phyloP scores from a whole-genome alignment of 2,888 invertebrate species.

The Agonopterix alstromeriana region DNA sequence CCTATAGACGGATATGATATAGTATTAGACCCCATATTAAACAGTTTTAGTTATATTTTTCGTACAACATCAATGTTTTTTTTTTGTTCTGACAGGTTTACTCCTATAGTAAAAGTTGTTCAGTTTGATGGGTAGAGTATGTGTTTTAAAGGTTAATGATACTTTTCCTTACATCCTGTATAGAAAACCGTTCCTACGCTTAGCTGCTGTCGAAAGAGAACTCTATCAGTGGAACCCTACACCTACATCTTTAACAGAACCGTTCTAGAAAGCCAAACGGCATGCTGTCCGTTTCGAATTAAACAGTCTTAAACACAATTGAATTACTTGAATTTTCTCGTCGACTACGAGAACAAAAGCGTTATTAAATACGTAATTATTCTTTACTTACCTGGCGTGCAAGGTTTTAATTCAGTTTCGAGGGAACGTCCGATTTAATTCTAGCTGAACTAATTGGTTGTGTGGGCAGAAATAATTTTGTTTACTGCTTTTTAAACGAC shows the following conservation, averaged over 20 bases:
- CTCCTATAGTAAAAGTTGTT: too few relatives aligned
- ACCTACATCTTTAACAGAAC: constrained; percentile 25
- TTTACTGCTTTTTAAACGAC: constrained; percentile 73
- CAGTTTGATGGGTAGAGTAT: too few relatives aligned
- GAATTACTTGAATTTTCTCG: constrained; percentile 75
- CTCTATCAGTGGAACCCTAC: constrained; percentile 13
- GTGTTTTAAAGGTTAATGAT: too few relatives aligned
- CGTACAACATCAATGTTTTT: too few relatives aligned
- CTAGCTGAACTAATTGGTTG: constrained; percentile 73
- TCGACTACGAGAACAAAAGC: constrained; percentile 71
- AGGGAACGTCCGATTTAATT: constrained; percentile 67
- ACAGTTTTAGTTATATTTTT: too few relatives aligned
- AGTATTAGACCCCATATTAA: too few relatives aligned
- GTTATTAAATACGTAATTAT: constrained; percentile 77
- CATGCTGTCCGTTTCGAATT: constrained; percentile 57
- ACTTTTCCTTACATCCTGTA: too few relatives aligned
- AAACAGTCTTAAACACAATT: constrained; percentile 73
- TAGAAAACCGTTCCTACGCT: too few relatives aligned
- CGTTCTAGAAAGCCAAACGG: constrained; percentile 56
- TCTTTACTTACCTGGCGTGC: constrained; percentile 72
- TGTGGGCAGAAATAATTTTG: constrained; percentile 73
- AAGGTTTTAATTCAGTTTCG: constrained; percentile 57
- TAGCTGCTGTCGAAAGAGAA: too few relatives aligned
- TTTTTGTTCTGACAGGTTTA: too few relatives aligned
- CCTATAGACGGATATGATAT: too few relatives aligned